A percentile compares a stretch with the other conserved stretches of the same genome.
phyloP scores from a whole-genome alignment of 2,113 vertebrate genomes.

The Pantherophis guttatus region DNA sequence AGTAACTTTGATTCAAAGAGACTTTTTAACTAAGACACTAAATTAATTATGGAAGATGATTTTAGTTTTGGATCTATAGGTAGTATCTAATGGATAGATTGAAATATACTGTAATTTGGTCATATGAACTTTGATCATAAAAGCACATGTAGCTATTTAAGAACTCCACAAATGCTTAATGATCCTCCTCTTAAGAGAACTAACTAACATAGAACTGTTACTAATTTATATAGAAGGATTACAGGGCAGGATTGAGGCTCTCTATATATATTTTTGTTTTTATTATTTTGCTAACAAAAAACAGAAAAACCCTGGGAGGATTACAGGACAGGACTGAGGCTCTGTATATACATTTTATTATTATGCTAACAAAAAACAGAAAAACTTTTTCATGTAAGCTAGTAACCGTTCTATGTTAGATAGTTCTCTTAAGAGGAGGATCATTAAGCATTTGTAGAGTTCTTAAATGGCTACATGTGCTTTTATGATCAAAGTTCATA shows the following conservation, averaged over 20 bases:
- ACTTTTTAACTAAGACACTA: background rate
- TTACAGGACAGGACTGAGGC: background rate
- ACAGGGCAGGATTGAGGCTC: background rate
- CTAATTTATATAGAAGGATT: background rate
- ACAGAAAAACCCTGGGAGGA: no score
- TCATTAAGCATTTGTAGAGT: background rate
- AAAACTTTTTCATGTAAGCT: background rate
- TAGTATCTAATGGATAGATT: background rate
- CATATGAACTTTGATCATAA: background rate
- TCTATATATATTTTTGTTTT: background rate
- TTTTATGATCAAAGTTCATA: background rate
- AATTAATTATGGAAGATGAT: background rate
- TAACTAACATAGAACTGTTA: background rate
- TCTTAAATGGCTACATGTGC: background rate
- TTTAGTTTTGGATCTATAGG: background rate
- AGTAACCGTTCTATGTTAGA: background rate
- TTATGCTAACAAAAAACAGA: background rate
- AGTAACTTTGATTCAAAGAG: background rate
- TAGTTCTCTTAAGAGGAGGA: background rate
- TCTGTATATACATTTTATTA: background rate
- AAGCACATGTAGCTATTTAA: background rate
- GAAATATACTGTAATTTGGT: background rate
- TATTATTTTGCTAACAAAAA: background rate
- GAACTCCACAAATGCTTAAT: background rate
- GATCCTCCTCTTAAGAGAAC: background rate